Evolutionary conservation across 2,888 invertebrate genomes (phyloP).

Genomic region (Tillus elongatus): DNA sequence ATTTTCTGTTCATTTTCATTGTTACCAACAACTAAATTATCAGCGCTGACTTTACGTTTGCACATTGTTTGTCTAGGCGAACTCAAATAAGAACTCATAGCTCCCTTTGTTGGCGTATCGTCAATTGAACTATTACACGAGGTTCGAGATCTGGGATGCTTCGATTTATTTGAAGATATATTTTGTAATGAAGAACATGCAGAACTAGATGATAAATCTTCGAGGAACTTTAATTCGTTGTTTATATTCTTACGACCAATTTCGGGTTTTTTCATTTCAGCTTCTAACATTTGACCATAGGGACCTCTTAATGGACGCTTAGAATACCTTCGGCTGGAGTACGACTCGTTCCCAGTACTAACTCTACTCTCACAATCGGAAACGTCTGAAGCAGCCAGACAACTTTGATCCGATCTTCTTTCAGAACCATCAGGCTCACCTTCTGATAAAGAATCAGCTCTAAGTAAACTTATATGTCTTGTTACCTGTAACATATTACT

Average conservation of each 20-base stretch:
- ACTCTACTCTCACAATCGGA: conserved; percentile 47
- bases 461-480: conserved; percentile 27
- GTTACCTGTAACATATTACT: conserved; percentile 43
- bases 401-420: conserved; percentile 43
- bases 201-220: conserved; percentile 36
- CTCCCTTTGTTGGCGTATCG: conserved; percentile 39
- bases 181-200: conserved; percentile 20
- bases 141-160: conserved; percentile 35
- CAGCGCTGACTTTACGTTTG: conserved; percentile 42
- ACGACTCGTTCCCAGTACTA: conserved; percentile 42
- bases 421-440: conserved; percentile 60
- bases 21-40: conserved; percentile 30
- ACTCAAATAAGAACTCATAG: conserved; percentile 15
- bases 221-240: conserved; percentile 49
- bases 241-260: conserved; percentile 45
- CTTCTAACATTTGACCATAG: conserved; percentile 71
- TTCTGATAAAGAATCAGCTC: conserved; percentile 64
- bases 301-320: conserved; percentile 68
- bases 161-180: conserved; percentile 29
- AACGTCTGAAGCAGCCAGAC: conserved; percentile 54
- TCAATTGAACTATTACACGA: conserved; percentile 49
- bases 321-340: conserved; percentile 56
- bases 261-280: conserved; percentile 68
- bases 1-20: conserved; percentile 35
- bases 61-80: conserved; percentile 22